Evolutionary conservation across 1,140 invertebrate genomes (phyloP).

Genomic region (Scaptomyza graminum): DNA sequence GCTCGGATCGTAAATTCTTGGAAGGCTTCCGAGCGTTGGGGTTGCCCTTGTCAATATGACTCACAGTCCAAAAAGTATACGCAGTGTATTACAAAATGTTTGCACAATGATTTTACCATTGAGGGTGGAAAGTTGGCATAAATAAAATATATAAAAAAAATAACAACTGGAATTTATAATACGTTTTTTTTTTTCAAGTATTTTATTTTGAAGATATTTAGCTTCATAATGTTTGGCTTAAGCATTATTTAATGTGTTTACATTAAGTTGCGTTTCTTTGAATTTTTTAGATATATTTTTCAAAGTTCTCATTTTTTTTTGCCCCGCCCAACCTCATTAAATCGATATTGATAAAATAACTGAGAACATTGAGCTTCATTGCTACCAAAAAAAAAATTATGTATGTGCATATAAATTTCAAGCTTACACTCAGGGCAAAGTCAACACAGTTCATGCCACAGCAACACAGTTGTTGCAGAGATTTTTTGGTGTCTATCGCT

Average conservation of each 20-base stretch:
- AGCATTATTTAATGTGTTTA: too few species aligned
- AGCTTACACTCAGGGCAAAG: background rate
- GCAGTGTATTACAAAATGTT: constrained; percentile 1
- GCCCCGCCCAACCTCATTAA: background rate
- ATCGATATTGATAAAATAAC: background rate
- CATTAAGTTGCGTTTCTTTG: too few species aligned
- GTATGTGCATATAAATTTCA: constrained; percentile 22
- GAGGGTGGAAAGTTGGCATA: too few species aligned
- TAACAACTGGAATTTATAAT: too few species aligned
- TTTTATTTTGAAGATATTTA: too few species aligned
- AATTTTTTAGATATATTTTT: too few species aligned
- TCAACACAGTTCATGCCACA: too few species aligned
- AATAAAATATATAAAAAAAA: too few species aligned
- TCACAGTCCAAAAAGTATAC: background rate
- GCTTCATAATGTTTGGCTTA: too few species aligned
- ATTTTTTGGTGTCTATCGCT: constrained; percentile 19
- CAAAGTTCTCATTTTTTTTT: too few species aligned
- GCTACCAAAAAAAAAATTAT: background rate
- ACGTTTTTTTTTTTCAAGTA: too few species aligned
- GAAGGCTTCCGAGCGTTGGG: background rate
- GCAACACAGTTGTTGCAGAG: background rate
- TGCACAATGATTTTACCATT: background rate
- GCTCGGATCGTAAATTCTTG: constrained; percentile 31
- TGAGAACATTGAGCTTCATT: constrained; percentile 5
- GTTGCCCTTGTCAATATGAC: background rate